Evolutionary conservation across 2,113 vertebrate species (phyloP).

Genomic region (Capricornis sumatraensis): DNA sequence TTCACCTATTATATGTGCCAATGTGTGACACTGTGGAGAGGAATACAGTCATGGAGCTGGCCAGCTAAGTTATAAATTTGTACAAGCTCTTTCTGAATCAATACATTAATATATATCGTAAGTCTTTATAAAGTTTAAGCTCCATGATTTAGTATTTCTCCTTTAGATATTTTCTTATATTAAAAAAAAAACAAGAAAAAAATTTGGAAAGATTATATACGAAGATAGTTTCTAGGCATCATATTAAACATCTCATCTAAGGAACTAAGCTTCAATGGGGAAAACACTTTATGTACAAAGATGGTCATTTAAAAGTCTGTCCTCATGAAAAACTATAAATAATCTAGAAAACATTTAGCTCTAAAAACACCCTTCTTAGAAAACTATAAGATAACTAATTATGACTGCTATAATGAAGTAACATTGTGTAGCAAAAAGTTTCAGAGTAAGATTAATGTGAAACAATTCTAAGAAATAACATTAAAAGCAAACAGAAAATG

Average conservation of each 20-base stretch:
- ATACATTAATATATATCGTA: background rate
- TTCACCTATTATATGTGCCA: background rate
- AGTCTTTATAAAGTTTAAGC: background rate
- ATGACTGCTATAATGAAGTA: background rate
- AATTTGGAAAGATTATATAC: background rate
- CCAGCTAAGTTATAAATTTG: background rate
- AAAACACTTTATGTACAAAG: background rate
- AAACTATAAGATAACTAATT: background rate
- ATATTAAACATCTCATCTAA: background rate
- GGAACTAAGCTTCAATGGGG: background rate
- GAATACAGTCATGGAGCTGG: background rate
- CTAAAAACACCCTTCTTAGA: background rate
- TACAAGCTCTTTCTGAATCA: background rate
- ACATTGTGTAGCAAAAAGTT: background rate
- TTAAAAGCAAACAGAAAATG: background rate
- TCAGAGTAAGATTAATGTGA: background rate
- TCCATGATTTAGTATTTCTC: background rate
- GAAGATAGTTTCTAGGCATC: background rate
- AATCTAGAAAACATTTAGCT: background rate
- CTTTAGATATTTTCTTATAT: background rate
- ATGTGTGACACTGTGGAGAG: background rate
- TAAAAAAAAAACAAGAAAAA: background rate
- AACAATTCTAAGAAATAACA: background rate
- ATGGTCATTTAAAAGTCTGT: background rate
- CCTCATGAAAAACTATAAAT: conserved; percentile 1